A percentile compares a stretch with the other conserved stretches of the same genome.
Evolutionary conservation across 92 coral and sea anemone genomes (phyloP).

Genomic region (Isaurus tuberculatus): DNA sequence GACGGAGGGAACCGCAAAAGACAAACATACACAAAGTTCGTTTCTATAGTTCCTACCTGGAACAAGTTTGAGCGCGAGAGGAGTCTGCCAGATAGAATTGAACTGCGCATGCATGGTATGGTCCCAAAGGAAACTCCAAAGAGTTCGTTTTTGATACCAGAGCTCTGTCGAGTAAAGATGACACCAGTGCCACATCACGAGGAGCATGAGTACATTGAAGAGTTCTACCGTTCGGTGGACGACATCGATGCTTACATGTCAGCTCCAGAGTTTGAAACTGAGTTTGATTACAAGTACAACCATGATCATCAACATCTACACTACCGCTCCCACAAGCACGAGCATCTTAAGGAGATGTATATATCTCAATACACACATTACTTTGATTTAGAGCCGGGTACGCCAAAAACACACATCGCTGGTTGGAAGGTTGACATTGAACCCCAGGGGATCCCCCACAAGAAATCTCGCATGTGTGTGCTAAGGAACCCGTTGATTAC

Average conservation of each 20-base stretch:
- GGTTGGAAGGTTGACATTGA: slow-evolving; percentile 92
- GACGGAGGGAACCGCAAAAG: slow-evolving; percentile 24
- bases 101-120: slow-evolving; percentile 82
- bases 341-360: slow-evolving; percentile 82
- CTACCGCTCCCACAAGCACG: slow-evolving; percentile 59
- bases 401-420: slow-evolving; percentile 86
- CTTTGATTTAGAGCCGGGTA: slow-evolving; percentile 69
- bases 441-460: slow-evolving; percentile 86
- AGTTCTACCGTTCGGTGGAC: slow-evolving; percentile 50
- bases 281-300: slow-evolving; percentile 54
- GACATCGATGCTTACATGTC: slow-evolving; percentile 56
- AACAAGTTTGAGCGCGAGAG: slow-evolving; percentile 53
- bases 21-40: slow-evolving; percentile 68
- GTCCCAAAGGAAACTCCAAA: slow-evolving; percentile 36
- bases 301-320: slow-evolving; percentile 53
- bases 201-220: slow-evolving; percentile 53
- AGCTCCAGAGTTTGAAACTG: slow-evolving; percentile 44
- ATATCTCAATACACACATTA: slow-evolving; percentile 86
- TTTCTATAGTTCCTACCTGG: slow-evolving; percentile 73
- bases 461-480: slow-evolving; percentile 85
- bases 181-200: slow-evolving; percentile 63
- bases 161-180: slow-evolving; percentile 77
- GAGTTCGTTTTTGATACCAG: slow-evolving; percentile 79
- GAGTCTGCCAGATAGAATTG: slow-evolving; percentile 88
- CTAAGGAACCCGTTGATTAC: slow-evolving; percentile 77